Evolutionary conservation across 2,113 vertebrate genomes (phyloP).

Genomic region (Proteles cristata): DNA sequence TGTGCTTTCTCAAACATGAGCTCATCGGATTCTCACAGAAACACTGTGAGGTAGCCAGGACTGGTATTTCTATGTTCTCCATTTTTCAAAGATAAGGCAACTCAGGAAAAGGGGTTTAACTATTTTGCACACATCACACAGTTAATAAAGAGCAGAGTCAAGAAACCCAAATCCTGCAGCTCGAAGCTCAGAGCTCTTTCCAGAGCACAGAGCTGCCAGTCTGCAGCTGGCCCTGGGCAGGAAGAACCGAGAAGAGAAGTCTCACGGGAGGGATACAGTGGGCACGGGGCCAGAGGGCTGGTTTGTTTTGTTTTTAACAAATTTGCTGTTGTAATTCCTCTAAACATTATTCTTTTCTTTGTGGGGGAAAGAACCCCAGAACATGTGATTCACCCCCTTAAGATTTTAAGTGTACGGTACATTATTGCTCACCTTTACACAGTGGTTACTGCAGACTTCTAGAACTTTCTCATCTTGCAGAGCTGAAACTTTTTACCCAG

Average conservation of each 20-base stretch:
- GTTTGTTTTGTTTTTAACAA: neutral
- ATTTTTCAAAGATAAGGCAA: neutral
- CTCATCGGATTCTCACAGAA: constrained; percentile 12
- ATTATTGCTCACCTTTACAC: neutral
- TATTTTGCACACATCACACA: neutral
- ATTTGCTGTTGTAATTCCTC: neutral
- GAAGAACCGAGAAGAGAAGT: neutral
- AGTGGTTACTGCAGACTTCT: neutral
- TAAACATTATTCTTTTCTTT: neutral
- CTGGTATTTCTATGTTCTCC: neutral
- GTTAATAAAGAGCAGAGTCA: neutral
- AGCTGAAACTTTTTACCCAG: neutral
- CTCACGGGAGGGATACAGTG: neutral
- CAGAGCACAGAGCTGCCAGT: neutral
- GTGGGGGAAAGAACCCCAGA: neutral
- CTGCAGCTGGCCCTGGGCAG: neutral
- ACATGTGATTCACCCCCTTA: neutral
- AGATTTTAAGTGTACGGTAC: neutral
- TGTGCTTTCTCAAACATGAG: neutral
- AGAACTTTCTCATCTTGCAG: neutral
- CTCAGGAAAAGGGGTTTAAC: neutral
- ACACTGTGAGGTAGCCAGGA: neutral
- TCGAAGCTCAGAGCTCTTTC: neutral
- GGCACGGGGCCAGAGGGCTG: neutral
- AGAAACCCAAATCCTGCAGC: neutral